Percentiles rank a stretch among this genome's conserved stretches.
phyloP scores from a whole-genome alignment of 2,113 vertebrate genomes.

The Panthera leo region DNA sequence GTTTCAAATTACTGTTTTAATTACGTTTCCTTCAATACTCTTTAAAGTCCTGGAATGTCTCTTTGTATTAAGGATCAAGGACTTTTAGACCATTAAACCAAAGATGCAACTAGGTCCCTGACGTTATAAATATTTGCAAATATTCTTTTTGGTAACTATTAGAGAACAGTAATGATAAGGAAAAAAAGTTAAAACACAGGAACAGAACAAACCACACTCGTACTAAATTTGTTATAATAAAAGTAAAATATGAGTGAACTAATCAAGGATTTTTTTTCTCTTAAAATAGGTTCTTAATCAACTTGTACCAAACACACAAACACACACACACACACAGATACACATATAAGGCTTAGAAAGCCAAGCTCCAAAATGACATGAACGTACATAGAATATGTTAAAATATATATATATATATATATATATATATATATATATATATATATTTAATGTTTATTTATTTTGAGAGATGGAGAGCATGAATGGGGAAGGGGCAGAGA shows the following conservation, averaged over 20 bases:
- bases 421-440: too few relatives aligned
- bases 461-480: too few relatives aligned
- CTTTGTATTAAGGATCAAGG: slow-evolving; percentile 21
- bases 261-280: slow-evolving; percentile 16
- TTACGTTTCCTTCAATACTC: neutral
- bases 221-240: slow-evolving; percentile 3
- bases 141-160: slow-evolving; percentile 2
- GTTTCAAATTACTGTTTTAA: neutral
- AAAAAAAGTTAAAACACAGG: neutral
- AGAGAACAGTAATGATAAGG: neutral
- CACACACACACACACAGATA: neutral
- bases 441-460: too few relatives aligned
- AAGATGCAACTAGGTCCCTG: neutral
- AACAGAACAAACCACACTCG: neutral
- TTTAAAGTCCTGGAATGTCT: slow-evolving; percentile 23
- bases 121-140: neutral
- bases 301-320: neutral
- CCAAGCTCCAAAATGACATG: neutral
- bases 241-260: neutral
- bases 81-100: slow-evolving; percentile 22
- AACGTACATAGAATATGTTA: neutral
- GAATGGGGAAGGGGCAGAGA: too few relatives aligned
- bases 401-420: too few relatives aligned
- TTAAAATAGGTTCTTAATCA: slow-evolving; percentile 39
- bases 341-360: neutral